Evolutionary conservation across 2,113 vertebrate species (phyloP).

Genomic region (Myotis davidii): DNA sequence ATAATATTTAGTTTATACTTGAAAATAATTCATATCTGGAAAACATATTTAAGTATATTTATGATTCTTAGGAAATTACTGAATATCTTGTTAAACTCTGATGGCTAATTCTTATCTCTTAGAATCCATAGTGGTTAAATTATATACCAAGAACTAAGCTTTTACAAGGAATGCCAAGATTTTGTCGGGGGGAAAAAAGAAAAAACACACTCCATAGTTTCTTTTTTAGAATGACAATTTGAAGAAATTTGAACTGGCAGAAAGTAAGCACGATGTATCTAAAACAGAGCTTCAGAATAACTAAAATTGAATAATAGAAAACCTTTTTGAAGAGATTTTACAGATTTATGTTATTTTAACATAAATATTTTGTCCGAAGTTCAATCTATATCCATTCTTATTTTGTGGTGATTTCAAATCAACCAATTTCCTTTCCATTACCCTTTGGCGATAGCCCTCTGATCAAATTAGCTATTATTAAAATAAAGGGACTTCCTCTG

Average conservation of each 20-base stretch:
- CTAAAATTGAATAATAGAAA: constrained; percentile 43
- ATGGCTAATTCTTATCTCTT: constrained; percentile 68
- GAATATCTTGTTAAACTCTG: constrained; percentile 51
- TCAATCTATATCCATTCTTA: constrained; percentile 55
- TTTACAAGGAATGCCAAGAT: constrained; percentile 65
- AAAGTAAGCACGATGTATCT: constrained; percentile 22
- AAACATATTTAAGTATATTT: constrained; percentile 34
- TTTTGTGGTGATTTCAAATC: neutral
- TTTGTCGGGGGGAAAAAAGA: constrained; percentile 5
- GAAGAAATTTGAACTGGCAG: constrained; percentile 47
- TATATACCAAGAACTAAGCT: constrained; percentile 40
- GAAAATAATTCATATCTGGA: constrained; percentile 14
- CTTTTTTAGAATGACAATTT: constrained; percentile 53
- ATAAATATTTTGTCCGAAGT: constrained; percentile 20
- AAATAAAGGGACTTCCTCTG: constrained; percentile 57
- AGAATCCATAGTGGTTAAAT: constrained; percentile 56
- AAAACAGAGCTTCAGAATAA: constrained; percentile 39
- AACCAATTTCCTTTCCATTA: constrained; percentile 58
- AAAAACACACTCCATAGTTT: neutral
- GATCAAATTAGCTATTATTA: constrained; percentile 68
- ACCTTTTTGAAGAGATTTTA: neutral
- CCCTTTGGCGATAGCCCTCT: neutral
- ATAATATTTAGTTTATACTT: constrained; percentile 14
- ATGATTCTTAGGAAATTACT: constrained; percentile 57
- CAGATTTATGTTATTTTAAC: constrained; percentile 5